phyloP scores from a whole-genome alignment of 2,888 invertebrate species.

The Trachelus stipa region DNA sequence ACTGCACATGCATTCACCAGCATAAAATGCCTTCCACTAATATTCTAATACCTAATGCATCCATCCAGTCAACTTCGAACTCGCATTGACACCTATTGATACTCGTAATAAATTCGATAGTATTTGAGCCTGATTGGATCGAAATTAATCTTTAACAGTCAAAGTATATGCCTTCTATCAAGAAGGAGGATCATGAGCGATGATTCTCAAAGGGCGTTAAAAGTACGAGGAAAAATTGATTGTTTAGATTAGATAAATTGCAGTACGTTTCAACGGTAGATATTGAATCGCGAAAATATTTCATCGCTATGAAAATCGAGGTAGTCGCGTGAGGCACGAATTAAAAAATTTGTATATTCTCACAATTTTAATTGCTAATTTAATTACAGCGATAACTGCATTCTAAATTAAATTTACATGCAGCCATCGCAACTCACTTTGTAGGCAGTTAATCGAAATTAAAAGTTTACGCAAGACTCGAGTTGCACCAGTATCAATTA shows the following conservation, averaged over 20 bases:
- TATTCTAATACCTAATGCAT: neutral
- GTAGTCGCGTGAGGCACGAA: neutral
- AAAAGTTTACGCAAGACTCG: too few species aligned
- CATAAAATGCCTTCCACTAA: neutral
- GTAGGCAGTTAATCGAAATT: too few species aligned
- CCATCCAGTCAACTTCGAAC: neutral
- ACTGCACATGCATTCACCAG: neutral
- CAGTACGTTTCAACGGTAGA: neutral
- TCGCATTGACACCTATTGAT: neutral
- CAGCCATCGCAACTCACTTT: too few species aligned
- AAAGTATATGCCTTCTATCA: neutral
- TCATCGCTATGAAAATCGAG: neutral
- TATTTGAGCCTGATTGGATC: neutral
- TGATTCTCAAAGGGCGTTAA: neutral
- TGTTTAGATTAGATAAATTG: neutral
- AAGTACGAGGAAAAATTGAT: neutral
- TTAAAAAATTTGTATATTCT: too few species aligned
- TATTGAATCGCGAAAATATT: neutral
- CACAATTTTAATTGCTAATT: too few species aligned
- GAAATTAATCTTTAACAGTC: neutral
- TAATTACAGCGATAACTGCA: too few species aligned
- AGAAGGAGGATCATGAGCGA: neutral
- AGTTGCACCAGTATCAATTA: neutral
- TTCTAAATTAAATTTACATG: too few species aligned
- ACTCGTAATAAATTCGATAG: neutral